Evolutionary conservation across 2,888 invertebrate species (phyloP).

Genomic region (Lasioglossum calceatum): DNA sequence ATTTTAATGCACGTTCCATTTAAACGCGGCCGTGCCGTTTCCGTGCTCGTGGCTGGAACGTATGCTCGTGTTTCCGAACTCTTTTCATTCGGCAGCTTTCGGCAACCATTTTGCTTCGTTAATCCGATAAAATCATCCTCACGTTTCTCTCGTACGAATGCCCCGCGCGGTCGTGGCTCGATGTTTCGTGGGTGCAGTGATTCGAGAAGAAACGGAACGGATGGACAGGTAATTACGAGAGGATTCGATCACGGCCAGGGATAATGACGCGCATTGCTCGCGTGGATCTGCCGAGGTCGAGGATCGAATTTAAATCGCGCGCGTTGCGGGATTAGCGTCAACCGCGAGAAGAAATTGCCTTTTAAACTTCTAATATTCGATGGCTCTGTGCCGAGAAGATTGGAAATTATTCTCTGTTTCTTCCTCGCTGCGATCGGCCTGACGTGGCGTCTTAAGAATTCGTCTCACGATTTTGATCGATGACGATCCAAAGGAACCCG

Average conservation of each 20-base stretch:
- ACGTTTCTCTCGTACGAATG: background rate
- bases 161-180: background rate
- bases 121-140: background rate
- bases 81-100: background rate
- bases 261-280: no score
- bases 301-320: conserved; percentile 18
- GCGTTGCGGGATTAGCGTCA: background rate
- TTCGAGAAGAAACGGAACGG: background rate
- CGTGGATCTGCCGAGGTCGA: background rate
- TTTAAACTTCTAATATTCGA: background rate
- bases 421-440: background rate
- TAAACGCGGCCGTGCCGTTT: background rate
- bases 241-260: background rate
- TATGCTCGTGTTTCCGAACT: background rate
- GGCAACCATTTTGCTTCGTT: background rate
- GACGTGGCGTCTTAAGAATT: background rate
- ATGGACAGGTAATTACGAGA: background rate
- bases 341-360: background rate
- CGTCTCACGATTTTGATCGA: background rate
- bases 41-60: background rate
- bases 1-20: background rate
- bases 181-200: background rate
- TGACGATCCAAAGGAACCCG: background rate
- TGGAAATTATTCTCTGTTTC: background rate
- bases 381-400: background rate